Evolutionary conservation across 2,888 invertebrate species (phyloP), one percentile per base, ranked within the genome.

Genomic region (Agonopterix subpropinquella): DNA sequence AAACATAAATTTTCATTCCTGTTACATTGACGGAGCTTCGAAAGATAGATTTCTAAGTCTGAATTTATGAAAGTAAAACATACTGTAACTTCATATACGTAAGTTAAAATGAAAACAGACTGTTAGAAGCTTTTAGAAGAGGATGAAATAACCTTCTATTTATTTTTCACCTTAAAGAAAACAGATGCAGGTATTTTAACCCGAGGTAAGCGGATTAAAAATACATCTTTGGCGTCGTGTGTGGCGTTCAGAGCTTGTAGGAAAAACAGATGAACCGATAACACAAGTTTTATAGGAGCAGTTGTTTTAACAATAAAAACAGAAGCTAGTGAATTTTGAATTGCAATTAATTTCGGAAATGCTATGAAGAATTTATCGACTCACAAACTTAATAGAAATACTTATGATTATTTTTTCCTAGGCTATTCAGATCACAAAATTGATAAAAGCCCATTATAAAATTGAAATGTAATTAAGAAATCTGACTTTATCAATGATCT

Each of bases 141-240:
- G 42, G 36, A 28, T 47, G 47, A 45, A 39, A 57, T 59, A 55
- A 54, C 39, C 50, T 44, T 45, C 48, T 59, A 61, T 63, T 63
- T 66, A 57, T 61, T 58, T 64, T 65, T 50, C 57, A 58, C 58
- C 56, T 59, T 54, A 57, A 53, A 51, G 56, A 55, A 60, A 65
- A 58, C 56, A 60, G 53, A 47, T 44, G 50, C 48, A 50, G 52
- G 49, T 65, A 67, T 67, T 64, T 28, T 28, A 28, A 28, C 53
- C 53, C 54, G 51, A 51, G 62, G 43, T 45, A 43, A 43, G 43
- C 35, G 47, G 53, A 62, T 64, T 57, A 60, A 64, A 67, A 68
- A 63, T 63, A 63, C 53, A 58, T 53, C 53, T 59, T 39, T 36
- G 53, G 54, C 70, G 56, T 59, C 62, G 64, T 68, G 70, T 72